Conservation (phyloP, 1,140 invertebrate species). For the Phthorimaea operculella region DNA sequence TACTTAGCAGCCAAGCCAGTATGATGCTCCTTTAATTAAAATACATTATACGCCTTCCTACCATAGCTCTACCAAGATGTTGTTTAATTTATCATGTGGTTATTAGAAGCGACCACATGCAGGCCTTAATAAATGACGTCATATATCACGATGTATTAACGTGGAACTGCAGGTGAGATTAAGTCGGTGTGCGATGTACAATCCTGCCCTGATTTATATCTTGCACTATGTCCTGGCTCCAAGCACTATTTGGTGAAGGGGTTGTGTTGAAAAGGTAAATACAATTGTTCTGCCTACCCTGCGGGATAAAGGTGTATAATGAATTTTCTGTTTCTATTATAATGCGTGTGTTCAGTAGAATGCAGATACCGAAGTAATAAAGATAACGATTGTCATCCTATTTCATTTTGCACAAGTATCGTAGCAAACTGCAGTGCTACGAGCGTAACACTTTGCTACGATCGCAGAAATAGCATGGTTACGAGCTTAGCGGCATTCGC, state of each 20-base stretch:
- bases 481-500: not conserved
- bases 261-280: too few relatives aligned
- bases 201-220: slow-evolving; percentile 35
- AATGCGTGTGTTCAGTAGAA: too few relatives aligned
- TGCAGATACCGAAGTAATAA: too few relatives aligned
- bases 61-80: too few relatives aligned
- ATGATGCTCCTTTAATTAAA: too few relatives aligned
- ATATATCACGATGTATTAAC: slow-evolving; percentile 39
- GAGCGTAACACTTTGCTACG: not conserved
- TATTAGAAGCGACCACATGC: slow-evolving; percentile 10
- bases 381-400: too few relatives aligned
- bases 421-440: not conserved
- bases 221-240: slow-evolving; percentile 16
- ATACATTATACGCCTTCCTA: too few relatives aligned
- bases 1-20: too few relatives aligned
- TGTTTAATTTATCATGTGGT: slow-evolving; percentile 14
- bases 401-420: not conserved
- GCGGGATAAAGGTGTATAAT: too few relatives aligned
- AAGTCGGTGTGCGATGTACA: slow-evolving; percentile 30
- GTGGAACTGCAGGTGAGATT: slow-evolving; percentile 44
- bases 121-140: slow-evolving; percentile 28
- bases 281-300: too few relatives aligned
- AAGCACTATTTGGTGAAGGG: too few relatives aligned
- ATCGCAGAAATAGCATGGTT: not conserved
- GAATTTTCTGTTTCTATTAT: too few relatives aligned